Conservation (phyloP, 2,797 vertebrate genomes). For the Anniella stebbinsi region DNA sequence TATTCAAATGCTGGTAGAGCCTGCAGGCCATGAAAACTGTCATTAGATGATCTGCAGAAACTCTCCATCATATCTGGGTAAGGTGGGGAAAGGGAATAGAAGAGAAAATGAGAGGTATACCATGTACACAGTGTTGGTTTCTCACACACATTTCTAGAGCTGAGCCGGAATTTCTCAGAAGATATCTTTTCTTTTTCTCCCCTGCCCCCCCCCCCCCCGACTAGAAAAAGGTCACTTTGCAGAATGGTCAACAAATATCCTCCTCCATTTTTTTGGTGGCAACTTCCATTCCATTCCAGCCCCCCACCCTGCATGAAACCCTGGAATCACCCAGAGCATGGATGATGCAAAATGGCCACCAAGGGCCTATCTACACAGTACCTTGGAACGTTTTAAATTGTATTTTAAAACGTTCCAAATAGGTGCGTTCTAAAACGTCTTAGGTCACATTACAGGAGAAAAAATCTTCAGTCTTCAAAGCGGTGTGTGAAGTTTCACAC, state of each 20-base stretch:
- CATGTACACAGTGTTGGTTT: not conserved
- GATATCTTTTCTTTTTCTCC: not conserved
- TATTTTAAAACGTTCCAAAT: too few species aligned
- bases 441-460: too few species aligned
- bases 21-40: not conserved
- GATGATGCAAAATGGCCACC: too few species aligned
- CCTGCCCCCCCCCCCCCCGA: not conserved
- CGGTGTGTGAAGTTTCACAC: too few species aligned
- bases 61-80: not conserved
- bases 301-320: too few species aligned
- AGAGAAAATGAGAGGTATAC: rapidly evolving
- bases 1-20: not conserved
- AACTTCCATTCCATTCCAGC: not conserved
- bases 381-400: too few species aligned
- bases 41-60: conserved; percentile 36
- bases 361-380: too few species aligned
- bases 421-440: too few species aligned
- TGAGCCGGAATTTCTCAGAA: not conserved
- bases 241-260: not conserved
- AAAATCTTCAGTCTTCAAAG: too few species aligned
- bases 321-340: too few species aligned
- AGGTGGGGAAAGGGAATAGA: not conserved
- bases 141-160: not conserved
- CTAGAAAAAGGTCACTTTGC: not conserved
- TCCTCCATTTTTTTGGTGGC: not conserved